A percentile compares a stretch with the other conserved stretches of the same genome.
These are phyloP conservation scores for Pelodiscus sinensis DNA, from an alignment of 2,113 vertebrate species.

Conservation along the genomic window DNA sequence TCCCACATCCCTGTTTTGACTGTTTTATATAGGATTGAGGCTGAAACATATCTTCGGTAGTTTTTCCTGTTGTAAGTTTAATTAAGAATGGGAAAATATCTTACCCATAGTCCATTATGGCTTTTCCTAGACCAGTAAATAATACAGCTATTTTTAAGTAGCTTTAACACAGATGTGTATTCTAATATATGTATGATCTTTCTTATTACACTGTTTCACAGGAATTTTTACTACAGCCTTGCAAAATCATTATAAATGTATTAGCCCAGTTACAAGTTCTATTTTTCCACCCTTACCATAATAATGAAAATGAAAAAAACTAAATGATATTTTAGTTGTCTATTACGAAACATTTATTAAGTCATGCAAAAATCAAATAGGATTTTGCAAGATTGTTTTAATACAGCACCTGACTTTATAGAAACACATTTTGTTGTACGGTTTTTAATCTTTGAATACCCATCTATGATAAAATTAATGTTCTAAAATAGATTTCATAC, in stretches of 20 bases:
- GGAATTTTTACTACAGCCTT: conserved; percentile 72
- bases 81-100: conserved; percentile 89
- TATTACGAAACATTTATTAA: conserved; percentile 27
- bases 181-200: conserved; percentile 47
- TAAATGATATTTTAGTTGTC: conserved; percentile 34
- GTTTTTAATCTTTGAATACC: conserved; percentile 31
- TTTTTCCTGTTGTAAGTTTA: conserved; percentile 91
- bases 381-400: conserved; percentile 75
- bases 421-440: conserved; percentile 34
- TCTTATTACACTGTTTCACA: conserved; percentile 40
- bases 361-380: conserved; percentile 23
- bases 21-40: conserved; percentile 90
- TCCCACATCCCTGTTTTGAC: conserved; percentile 89
- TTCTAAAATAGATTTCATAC: conserved; percentile 21
- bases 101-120: conserved; percentile 84
- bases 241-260: conserved; percentile 60
- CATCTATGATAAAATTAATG: conserved; percentile 37
- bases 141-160: conserved; percentile 81
- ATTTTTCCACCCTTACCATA: conserved; percentile 34
- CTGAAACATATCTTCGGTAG: conserved; percentile 89
- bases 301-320: conserved; percentile 41
- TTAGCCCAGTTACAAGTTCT: conserved; percentile 41
- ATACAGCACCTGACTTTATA: conserved; percentile 53
- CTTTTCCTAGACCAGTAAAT: conserved; percentile 83
- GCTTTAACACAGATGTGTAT: conserved; percentile 66